A percentile compares a stretch with the other conserved stretches of the same genome.
phyloP scores from a whole-genome alignment of 2,113 vertebrate species.

The Shinisaurus crocodilurus region DNA sequence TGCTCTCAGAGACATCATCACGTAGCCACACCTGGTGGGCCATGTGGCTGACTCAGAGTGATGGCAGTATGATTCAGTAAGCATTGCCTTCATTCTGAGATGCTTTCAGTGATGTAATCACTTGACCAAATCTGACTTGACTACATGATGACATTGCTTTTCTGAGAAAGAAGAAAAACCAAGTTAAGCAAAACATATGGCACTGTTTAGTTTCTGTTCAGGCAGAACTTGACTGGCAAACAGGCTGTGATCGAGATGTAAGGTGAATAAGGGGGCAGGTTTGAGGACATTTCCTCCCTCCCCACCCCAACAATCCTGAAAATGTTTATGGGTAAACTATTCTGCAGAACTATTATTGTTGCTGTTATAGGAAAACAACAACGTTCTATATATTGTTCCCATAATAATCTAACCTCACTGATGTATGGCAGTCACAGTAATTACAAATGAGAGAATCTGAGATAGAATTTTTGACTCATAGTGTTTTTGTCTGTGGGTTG shows the following conservation, averaged over 20 bases:
- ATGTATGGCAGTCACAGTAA: not conserved
- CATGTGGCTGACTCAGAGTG: not conserved
- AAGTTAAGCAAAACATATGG: not conserved
- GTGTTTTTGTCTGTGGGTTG: not conserved
- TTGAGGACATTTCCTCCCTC: not conserved
- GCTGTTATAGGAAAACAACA: not conserved
- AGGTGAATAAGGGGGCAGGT: not conserved
- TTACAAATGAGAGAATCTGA: not conserved
- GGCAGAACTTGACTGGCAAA: not conserved
- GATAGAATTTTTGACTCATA: not conserved
- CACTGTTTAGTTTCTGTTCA: not conserved
- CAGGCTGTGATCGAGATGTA: not conserved
- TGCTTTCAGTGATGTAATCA: not conserved
- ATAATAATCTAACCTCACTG: too few species aligned
- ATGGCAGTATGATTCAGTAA: not conserved
- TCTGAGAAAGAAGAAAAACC: not conserved
- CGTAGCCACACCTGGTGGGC: not conserved
- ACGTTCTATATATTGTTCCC: not conserved
- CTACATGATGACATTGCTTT: not conserved
- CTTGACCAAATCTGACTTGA: not conserved
- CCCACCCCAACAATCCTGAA: not conserved
- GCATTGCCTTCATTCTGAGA: not conserved
- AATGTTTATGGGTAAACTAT: not conserved
- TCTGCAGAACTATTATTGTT: not conserved
- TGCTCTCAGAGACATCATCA: not conserved